Conservation (phyloP, 2,888 invertebrate genomes). For the Danaus chrysippus region DNA sequence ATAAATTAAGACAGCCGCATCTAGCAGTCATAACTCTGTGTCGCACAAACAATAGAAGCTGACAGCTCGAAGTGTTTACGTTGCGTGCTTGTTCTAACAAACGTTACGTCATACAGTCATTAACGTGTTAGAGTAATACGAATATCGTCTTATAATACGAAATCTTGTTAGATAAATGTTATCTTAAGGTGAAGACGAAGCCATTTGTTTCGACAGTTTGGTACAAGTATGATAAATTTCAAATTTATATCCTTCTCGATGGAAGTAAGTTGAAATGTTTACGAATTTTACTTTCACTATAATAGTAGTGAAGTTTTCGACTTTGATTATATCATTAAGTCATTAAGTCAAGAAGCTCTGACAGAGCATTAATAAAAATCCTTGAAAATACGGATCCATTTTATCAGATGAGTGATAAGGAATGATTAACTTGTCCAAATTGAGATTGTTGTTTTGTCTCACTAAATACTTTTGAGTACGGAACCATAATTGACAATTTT, state of each 20-base stretch:
- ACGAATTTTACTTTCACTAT: too few species aligned
- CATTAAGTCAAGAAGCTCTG: not conserved
- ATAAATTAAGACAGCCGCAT: slow-evolving; percentile 17
- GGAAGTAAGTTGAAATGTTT: too few species aligned
- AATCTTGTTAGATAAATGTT: slow-evolving; percentile 2
- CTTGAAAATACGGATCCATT: slow-evolving; percentile 72
- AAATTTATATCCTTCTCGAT: too few species aligned
- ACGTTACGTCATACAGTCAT: slow-evolving; percentile 37
- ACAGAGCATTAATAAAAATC: slow-evolving; percentile 62
- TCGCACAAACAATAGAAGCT: slow-evolving; percentile 58
- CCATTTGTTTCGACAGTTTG: too few species aligned
- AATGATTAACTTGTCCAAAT: slow-evolving; percentile 25
- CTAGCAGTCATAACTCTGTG: slow-evolving; percentile 11
- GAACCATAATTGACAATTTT: not conserved
- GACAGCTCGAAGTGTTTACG: slow-evolving; percentile 55
- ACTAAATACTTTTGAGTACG: not conserved
- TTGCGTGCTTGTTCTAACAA: slow-evolving; percentile 54
- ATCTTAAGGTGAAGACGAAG: too few species aligned
- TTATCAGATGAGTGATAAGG: slow-evolving; percentile 76
- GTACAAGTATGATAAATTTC: too few species aligned
- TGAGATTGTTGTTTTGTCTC: not conserved
- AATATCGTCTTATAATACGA: slow-evolving; percentile 1
- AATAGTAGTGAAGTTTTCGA: too few species aligned
- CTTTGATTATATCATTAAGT: not conserved
- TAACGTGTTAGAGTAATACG: slow-evolving; percentile 17